Conservation (phyloP, 1,140 invertebrate species). For the Dreissena polymorpha region DNA sequence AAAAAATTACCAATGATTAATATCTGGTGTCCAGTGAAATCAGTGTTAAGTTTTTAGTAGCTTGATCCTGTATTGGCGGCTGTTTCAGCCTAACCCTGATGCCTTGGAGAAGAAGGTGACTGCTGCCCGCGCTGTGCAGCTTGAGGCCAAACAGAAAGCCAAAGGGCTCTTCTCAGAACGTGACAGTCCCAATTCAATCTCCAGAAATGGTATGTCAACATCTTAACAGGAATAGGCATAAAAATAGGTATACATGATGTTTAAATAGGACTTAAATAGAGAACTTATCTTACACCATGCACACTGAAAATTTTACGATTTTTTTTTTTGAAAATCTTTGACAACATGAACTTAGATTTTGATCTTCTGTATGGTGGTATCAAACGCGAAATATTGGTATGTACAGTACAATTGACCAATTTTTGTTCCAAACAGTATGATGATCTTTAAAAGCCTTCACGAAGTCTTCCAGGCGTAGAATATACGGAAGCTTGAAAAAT, state of each 20-base stretch:
- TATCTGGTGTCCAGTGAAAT: not conserved
- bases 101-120: conserved; percentile 88
- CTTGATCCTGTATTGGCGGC: not conserved
- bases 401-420: not conserved
- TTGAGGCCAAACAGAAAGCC: conserved; percentile 87
- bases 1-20: not conserved
- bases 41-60: not conserved
- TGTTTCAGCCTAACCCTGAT: conserved; percentile 86
- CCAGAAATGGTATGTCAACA: conserved; percentile 48
- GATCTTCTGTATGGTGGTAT: too few relatives aligned
- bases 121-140: conserved; percentile 86
- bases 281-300: too few relatives aligned
- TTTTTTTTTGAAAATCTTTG: too few relatives aligned
- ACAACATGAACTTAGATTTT: too few relatives aligned
- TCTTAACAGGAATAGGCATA: too few relatives aligned
- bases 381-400: too few relatives aligned
- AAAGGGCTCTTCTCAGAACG: conserved; percentile 70
- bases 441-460: too few relatives aligned
- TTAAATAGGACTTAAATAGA: too few relatives aligned
- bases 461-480: too few relatives aligned
- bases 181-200: conserved; percentile 75
- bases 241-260: too few relatives aligned
- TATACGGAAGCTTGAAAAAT: too few relatives aligned
- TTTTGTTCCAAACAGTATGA: not conserved
- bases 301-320: too few relatives aligned